A percentile compares a stretch with the other conserved stretches of the same genome.
These are phyloP conservation scores for Trissoscelio sp. DNA, from an alignment of 2,888 invertebrate species.

Conservation along the genomic window DNA sequence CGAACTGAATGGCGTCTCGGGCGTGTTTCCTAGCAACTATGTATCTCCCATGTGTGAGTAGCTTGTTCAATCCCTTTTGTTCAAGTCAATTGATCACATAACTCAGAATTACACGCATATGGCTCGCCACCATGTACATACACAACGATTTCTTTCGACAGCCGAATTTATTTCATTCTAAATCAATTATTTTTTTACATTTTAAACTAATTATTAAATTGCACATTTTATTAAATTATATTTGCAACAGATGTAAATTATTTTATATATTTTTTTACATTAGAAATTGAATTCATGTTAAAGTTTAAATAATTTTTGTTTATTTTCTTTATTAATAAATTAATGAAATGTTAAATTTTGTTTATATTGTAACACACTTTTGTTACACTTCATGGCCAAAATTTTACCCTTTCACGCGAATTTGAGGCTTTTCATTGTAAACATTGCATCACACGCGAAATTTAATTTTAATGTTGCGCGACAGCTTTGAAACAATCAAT, in stretches of 20 bases:
- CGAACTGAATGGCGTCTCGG: slow-evolving; percentile 94
- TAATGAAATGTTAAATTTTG: no score
- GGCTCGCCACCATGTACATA: background rate
- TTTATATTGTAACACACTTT: no score
- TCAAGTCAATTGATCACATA: slow-evolving; percentile 34
- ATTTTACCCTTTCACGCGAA: background rate
- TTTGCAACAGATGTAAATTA: slow-evolving; percentile 9
- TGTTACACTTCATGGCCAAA: no score
- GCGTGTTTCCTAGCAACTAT: slow-evolving; percentile 98
- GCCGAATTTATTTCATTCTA: background rate
- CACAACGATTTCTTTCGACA: no score
- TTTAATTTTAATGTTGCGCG: background rate
- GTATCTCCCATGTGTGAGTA: slow-evolving; percentile 91
- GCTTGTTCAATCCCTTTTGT: slow-evolving; percentile 56
- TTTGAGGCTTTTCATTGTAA: slow-evolving; percentile 1
- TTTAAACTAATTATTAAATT: background rate
- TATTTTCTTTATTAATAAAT: no score
- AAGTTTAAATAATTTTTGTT: no score
- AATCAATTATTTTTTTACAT: background rate
- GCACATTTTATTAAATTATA: background rate
- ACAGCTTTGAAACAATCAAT: background rate
- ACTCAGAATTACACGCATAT: slow-evolving; percentile 36
- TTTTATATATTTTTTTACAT: no score
- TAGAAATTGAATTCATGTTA: no score
- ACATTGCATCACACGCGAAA: slow-evolving; percentile 1